Conservation (phyloP, 2,888 invertebrate species). For the Julus scandinavius region DNA sequence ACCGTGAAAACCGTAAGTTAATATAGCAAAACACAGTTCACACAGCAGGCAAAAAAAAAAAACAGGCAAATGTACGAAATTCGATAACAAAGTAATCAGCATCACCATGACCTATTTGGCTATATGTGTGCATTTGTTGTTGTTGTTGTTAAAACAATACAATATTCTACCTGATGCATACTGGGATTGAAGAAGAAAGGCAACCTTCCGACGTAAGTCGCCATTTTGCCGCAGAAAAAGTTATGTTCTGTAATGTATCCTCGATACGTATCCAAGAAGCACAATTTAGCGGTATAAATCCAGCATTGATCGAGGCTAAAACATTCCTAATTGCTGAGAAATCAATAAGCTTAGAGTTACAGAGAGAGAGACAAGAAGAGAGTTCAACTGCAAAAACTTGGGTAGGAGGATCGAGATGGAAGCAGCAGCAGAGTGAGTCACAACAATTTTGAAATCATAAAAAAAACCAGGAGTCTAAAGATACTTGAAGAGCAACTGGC, state of each 20-base stretch:
- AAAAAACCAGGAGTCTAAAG: neutral
- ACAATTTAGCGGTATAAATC: neutral
- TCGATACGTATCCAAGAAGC: neutral
- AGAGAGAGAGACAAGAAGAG: neutral
- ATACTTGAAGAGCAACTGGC: neutral
- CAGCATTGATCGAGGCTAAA: neutral
- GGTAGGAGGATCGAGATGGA: neutral
- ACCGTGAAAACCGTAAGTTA: no score
- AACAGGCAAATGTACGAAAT: no score
- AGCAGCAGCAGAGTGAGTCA: neutral
- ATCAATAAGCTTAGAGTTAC: neutral
- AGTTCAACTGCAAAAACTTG: neutral
- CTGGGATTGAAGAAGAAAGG: slow-evolving; percentile 15
- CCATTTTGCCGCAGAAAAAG: neutral
- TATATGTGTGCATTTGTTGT: no score
- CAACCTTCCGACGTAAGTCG: neutral
- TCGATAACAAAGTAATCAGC: no score
- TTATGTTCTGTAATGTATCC: neutral
- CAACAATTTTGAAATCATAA: neutral
- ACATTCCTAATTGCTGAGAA: slow-evolving; percentile 3
- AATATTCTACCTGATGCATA: neutral
- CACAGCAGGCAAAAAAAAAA: no score
- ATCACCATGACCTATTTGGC: no score
- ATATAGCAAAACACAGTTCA: no score
- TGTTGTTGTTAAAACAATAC: no score